A percentile compares a stretch with the other conserved stretches of the same genome.
Conservation (phyloP, 2,113 vertebrate genomes). For the Chamaetylas fuelleborni region DNA sequence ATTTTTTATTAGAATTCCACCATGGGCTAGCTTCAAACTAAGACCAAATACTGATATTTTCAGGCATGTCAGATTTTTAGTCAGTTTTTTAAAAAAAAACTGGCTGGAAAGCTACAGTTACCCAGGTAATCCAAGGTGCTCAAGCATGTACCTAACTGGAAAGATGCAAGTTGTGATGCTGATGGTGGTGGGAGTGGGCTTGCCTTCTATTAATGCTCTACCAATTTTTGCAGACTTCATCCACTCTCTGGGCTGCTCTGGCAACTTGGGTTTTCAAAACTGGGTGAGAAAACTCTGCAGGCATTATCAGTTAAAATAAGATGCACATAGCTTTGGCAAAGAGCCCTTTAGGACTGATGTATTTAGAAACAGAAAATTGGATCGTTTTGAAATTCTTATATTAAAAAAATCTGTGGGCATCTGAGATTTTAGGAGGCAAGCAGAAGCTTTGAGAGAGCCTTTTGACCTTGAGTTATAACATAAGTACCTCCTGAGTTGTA, state of each 20-base stretch:
- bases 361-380: neutral
- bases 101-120: neutral
- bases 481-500: neutral
- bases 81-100: neutral
- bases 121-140: neutral
- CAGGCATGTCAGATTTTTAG: neutral
- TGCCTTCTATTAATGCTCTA: accelerated
- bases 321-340: neutral
- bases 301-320: neutral
- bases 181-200: neutral
- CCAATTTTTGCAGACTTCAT: neutral
- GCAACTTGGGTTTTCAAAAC: neutral
- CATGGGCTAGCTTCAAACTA: neutral
- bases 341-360: neutral
- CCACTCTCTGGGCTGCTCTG: neutral
- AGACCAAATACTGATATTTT: neutral
- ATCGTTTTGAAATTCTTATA: neutral
- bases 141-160: neutral
- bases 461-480: neutral
- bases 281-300: neutral
- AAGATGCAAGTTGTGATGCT: neutral
- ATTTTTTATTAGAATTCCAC: neutral
- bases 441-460: neutral
- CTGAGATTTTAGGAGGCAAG: neutral
- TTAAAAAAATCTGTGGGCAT: neutral